phyloP scores from a whole-genome alignment of 2,888 invertebrate genomes.

The Cybosia mesomella region DNA sequence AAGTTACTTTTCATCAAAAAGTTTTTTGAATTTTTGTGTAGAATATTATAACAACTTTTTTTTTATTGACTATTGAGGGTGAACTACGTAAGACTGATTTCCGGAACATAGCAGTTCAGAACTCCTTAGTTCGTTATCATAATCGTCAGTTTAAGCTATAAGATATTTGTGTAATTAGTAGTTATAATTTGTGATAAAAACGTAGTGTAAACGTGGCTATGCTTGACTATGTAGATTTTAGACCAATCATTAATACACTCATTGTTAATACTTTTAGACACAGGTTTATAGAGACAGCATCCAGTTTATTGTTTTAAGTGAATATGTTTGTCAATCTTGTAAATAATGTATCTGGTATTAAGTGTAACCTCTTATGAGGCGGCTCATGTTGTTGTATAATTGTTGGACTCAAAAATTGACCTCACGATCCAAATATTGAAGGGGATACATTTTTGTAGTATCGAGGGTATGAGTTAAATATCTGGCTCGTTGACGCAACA shows the following conservation, averaged over 20 bases:
- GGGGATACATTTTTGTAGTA: background rate
- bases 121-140: conserved; percentile 53
- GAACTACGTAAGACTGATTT: conserved; percentile 57
- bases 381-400: conserved; percentile 32
- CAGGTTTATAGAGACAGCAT: background rate
- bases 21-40: conserved; percentile 43
- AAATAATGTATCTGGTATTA: conserved; percentile 25
- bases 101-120: conserved; percentile 44
- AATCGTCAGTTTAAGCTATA: conserved; percentile 44
- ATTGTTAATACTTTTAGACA: conserved; percentile 12
- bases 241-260: conserved; percentile 30
- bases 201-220: conserved; percentile 49
- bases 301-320: conserved; percentile 6
- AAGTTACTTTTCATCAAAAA: conserved; percentile 50
- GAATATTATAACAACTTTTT: conserved; percentile 31
- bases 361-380: conserved; percentile 24
- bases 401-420: conserved; percentile 16
- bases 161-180: conserved; percentile 40
- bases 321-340: conserved; percentile 22
- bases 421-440: background rate
- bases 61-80: conserved; percentile 27
- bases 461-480: too few species aligned
- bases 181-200: conserved; percentile 56
- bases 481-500: too few species aligned
- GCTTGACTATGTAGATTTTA: conserved; percentile 47